phyloP scores from a whole-genome alignment of 64 coral and sea anemone species.

The Dendrophyllia cribrosa region DNA sequence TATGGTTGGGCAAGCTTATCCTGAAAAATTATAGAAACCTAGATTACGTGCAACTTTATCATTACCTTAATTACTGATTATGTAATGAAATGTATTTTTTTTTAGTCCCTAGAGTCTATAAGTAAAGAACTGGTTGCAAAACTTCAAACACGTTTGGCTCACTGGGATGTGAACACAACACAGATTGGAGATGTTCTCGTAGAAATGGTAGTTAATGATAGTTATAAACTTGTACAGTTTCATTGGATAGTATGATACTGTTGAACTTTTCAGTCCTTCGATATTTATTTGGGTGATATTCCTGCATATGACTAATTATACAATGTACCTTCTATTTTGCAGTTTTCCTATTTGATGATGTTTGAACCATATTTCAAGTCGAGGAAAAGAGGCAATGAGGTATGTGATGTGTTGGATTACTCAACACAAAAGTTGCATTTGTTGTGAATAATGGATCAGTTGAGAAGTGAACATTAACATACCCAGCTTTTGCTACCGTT shows the following conservation, averaged over 20 bases:
- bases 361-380: slow-evolving; percentile 99
- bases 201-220: slow-evolving; percentile 62
- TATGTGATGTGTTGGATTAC: not conserved
- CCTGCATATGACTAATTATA: not conserved
- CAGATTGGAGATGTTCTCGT: slow-evolving; percentile 72
- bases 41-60: no score
- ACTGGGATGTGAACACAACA: slow-evolving; percentile 73
- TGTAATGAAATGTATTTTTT: no score
- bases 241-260: no score
- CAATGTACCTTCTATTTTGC: not conserved
- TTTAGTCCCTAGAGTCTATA: slow-evolving; percentile 62
- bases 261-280: no score
- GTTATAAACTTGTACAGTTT: not conserved
- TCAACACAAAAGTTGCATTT: no score
- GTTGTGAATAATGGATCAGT: no score
- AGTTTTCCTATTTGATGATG: slow-evolving; percentile 98
- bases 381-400: slow-evolving; percentile 97
- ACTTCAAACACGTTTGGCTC: slow-evolving; percentile 66
- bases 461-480: no score
- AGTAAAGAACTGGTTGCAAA: slow-evolving; percentile 83
- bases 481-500: no score
- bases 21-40: no score
- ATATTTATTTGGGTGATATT: no score
- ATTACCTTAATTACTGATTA: no score
- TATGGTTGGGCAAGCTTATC: not conserved